Evolutionary conservation across 2,113 vertebrate species (phyloP).

Genomic region (Mastomys coucha): DNA sequence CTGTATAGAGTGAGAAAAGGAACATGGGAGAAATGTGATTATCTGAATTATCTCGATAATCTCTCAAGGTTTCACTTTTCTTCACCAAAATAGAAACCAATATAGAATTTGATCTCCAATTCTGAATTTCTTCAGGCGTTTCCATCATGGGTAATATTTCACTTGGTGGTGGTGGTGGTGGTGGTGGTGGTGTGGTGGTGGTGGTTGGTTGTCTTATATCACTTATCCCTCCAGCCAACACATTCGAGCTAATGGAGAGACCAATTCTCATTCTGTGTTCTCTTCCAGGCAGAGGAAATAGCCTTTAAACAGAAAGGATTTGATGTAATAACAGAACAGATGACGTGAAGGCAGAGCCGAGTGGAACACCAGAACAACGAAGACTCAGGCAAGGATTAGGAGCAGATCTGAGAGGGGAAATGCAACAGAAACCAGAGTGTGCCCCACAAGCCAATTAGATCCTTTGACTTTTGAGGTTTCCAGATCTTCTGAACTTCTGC

Average conservation of each 20-base stretch:
- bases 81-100: slow-evolving; percentile 17
- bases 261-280: not conserved
- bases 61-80: not conserved
- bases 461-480: not conserved
- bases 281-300: not conserved
- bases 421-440: not conserved
- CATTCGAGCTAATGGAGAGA: not conserved
- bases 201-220: not conserved
- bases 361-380: not conserved
- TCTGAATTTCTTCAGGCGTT: not conserved
- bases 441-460: not conserved
- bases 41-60: not conserved
- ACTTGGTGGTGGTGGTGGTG: not conserved
- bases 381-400: not conserved
- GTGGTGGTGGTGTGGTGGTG: not conserved
- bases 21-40: not conserved
- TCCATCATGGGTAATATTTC: not conserved
- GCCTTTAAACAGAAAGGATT: not conserved
- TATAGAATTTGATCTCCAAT: not conserved
- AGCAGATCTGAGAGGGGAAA: not conserved
- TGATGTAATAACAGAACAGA: not conserved
- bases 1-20: not conserved
- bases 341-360: not conserved
- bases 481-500: slow-evolving; percentile 22
- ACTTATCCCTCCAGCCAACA: not conserved